A percentile compares a stretch with the other conserved stretches of the same genome.
Evolutionary conservation across 1,140 invertebrate species (phyloP).

Genomic region (Scaptomyza montana): DNA sequence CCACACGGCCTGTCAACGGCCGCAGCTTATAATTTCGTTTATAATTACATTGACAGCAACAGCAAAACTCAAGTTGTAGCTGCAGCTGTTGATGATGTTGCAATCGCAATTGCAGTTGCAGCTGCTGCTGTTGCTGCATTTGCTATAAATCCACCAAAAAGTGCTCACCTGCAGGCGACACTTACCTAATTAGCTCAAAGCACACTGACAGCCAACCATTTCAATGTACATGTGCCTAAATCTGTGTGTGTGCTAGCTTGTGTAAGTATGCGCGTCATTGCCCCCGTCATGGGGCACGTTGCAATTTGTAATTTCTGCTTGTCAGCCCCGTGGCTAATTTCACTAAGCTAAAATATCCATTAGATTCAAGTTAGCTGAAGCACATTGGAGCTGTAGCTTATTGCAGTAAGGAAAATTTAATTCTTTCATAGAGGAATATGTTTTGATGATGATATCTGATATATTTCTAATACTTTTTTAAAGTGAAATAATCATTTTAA

Average conservation of each 20-base stretch:
- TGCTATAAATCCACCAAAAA: conserved; percentile 53
- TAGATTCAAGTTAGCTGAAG: conserved; percentile 5
- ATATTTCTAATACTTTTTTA: no score
- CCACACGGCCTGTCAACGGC: conserved; percentile 29
- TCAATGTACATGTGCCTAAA: conserved; percentile 9
- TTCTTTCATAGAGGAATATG: no score
- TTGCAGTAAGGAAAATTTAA: no score
- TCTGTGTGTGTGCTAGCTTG: background rate
- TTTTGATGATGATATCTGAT: no score
- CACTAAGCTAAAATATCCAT: conserved; percentile 35
- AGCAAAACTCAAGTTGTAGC: conserved; percentile 48
- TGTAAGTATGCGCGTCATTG: conserved; percentile 4
- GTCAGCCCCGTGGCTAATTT: conserved; percentile 20
- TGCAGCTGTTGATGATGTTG: background rate
- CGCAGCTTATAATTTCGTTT: conserved; percentile 80
- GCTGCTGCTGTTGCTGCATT: conserved; percentile 10
- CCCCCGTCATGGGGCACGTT: conserved; percentile 27
- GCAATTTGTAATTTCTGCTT: conserved; percentile 18
- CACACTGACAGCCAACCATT: conserved; percentile 26
- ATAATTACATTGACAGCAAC: conserved; percentile 74
- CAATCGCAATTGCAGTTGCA: conserved; percentile 18
- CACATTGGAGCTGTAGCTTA: background rate
- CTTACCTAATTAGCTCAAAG: conserved; percentile 72
- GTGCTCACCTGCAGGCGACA: conserved; percentile 63
- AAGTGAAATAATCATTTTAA: no score